phyloP scores from a whole-genome alignment of 2,797 vertebrate species.

The Betta splendens region DNA sequence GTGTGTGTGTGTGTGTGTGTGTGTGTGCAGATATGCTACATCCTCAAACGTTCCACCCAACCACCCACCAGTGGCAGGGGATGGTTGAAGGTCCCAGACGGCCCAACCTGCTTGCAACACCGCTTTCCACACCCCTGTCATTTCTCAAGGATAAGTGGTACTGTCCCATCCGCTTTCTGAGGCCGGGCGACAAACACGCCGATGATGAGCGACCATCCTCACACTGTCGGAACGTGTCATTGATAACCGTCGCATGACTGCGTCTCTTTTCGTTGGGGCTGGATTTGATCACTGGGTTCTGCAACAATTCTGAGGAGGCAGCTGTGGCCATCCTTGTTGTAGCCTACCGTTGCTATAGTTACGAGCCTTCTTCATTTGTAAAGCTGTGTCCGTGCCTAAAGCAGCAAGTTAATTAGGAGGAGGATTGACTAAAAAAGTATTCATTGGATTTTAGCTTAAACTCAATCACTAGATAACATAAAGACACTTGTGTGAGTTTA shows the following conservation, averaged over 20 bases:
- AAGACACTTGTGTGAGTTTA: background rate
- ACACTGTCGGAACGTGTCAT: background rate
- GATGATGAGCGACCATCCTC: too few species aligned
- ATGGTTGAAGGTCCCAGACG: too few species aligned
- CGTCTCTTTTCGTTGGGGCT: background rate
- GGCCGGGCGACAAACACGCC: too few species aligned
- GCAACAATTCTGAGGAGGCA: too few species aligned
- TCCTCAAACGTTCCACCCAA: conserved; percentile 58
- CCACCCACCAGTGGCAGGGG: conserved; percentile 65
- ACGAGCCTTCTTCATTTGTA: background rate
- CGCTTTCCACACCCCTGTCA: too few species aligned
- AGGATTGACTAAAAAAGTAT: background rate
- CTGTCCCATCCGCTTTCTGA: too few species aligned
- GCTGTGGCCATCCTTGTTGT: background rate
- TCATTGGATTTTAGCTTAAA: background rate
- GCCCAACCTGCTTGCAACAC: too few species aligned
- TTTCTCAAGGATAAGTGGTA: too few species aligned
- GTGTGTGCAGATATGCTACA: conserved; percentile 6
- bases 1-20: conserved; percentile 1
- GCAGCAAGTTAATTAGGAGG: background rate
- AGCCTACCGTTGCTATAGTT: background rate
- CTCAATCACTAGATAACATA: background rate
- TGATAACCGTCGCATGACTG: background rate
- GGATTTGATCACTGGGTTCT: background rate
- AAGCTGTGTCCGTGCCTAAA: background rate